Base-by-base conservation (phyloP, 92 coral and sea anemone genomes). In the Siderastrea radians region DNA sequence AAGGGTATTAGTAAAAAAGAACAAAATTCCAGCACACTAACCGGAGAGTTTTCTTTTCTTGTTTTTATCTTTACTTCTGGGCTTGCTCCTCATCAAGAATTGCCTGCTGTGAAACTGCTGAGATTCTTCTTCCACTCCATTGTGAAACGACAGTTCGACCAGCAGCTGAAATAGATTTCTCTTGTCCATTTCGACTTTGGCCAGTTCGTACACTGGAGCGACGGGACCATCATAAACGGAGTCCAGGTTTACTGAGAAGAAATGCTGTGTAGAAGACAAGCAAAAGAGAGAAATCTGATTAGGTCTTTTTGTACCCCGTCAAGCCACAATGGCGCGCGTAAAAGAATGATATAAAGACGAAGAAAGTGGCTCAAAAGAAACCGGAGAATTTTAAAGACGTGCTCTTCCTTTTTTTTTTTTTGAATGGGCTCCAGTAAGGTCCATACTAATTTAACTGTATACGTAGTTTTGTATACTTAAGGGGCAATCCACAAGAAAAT, bases 201-300 rank as follows among this genome's bases (percentile, higher is more conserved):
- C 96, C 13, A 96, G 93, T 61, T 90, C 84, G 90, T 94, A 96
- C 44, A 95, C 82, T 12, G 96, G 98, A 62, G 72, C 83, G 54
- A 71, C 58, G 9, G 96, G 96, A 19, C 98, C 99, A 13, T 94
- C 72, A 80, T 92, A 97, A 65, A 95, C 88, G 13, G 94, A 93
- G 79, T 96, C 97, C 86, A 97, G 89, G 86, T 97, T 76, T 14
- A 95, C 96, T 2, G 98, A 92, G 83, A 95, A 97, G 26, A 82
- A 90, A 82, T 92, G 96, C 99, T 95, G 86, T 10, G 49, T 3
- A 47, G 69, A 71, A 80, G 74, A 54, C 11, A 10, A 12, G 7
- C 19, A 17, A 50, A 3, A 16, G 9, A 69, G 8, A 19, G 45
- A n/a, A 46, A 79, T 26, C 38, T 26, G 38, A 26, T 26, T 26